Evolutionary conservation across 2,797 vertebrate genomes (phyloP), one percentile per base, ranked within the genome.

Genomic region (Hephaestus fuliginosus): DNA sequence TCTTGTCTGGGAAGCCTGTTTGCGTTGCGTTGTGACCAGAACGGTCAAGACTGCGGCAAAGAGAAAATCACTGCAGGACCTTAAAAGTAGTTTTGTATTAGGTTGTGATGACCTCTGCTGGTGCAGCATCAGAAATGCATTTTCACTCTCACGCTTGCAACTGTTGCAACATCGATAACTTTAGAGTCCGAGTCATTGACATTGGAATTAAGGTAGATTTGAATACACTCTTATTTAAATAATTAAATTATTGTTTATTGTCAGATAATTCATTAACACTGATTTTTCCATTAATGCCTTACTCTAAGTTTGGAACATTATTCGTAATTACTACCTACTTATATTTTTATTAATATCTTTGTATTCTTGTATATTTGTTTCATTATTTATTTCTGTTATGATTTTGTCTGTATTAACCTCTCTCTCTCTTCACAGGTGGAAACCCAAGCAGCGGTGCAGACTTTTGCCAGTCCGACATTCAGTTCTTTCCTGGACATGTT

Each of bases 401-500:
- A 7, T 61, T 66, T n/a, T 53, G 22, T n/a, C 30, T 18, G 10
- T 46, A 36, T 15, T 61, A 28, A 25, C 12, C 18, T 48, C 9
- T 43, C 25, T 5, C 17, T 57, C 7, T 71, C 3, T 36, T 48
- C 30, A 28, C 85, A 96, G 96, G 94, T 96, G 71, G 92, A 94
- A 74, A 92, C 78, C 55, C 90, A 90, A 20, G 95, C 96, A 62
- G 94, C 95, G 0, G 96, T 97, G 85, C 97, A 97, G 93, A 99
- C 97, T 0, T 98, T 99, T 48, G 98, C 98, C 88, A 99, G 97
- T 5, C 97, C 97, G 7, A 98, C 96, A 51, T 99, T 99, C 94
- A 99, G 98, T 84, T 99, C 97, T 0, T 96, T 99, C 62, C 94
- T 99, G 91, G 98, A 99, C 4, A 97, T 99, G 93, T 87, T 97